Base-by-base conservation (phyloP, 2,113 vertebrate genomes). In the Boleophthalmus pectinirostris region DNA sequence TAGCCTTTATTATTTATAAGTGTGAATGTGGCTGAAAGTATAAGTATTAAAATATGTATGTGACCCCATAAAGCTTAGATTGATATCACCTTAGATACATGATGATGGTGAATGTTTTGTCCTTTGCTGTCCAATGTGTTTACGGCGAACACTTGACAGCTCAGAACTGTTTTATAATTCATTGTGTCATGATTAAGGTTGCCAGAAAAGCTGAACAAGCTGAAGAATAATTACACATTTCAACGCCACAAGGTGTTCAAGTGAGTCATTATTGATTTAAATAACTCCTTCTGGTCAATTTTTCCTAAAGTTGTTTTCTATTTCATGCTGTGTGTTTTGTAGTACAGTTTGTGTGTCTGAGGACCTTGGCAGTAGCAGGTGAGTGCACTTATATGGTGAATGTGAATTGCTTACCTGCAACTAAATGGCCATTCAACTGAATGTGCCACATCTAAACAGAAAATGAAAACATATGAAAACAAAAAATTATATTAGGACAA, bases 51-150 rank as follows among this genome's bases (percentile, higher is more conserved):
- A 80, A 77, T 73, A 73, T 77, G 69, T 77, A 43, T 18, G 67
- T 47, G 43, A 68, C 73, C 60, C 60, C 25, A 77, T 68, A 78
- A 80, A 79, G 66, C 47, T 70, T 45, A 71, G 79, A 81, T 49
- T 68, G 72, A 66, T 74, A 82, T 79, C 56, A 70, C 54, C 45
- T 69, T 68, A 65, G 7, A 75, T 74, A 78, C 68, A 64, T 77
- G 1, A n/a, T 23, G 64, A 46, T 54, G 54, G 38, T 20, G 29
- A 29, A 43, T 77, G 75, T 24, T 14, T 58, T 33, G 69, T 81
- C 83, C 83, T 85, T 80, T 72, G 68, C 75, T 79, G 77, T 87
- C 80, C 53, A 74, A 67, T 85, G 70, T 84, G 80, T 85, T 82
- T 82, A 84, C 73, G 73, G 67, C 69, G 54, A 24, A 75, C 71